These are phyloP conservation scores for Cottoperca gobio DNA, from an alignment of 2,797 vertebrate genomes.

Conservation along the genomic window DNA sequence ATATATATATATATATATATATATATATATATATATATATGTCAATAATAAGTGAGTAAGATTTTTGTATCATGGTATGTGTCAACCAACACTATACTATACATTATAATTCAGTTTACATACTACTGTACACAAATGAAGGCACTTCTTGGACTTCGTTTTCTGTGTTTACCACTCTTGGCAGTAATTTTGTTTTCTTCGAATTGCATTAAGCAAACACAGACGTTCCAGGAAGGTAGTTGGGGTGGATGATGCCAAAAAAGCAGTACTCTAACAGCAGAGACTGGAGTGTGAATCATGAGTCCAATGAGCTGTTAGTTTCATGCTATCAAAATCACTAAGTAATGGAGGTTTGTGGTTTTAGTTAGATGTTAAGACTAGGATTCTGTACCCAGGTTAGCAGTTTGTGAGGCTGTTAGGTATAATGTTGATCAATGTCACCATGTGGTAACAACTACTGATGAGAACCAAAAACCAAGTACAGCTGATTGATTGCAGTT, in stretches of 20 bases:
- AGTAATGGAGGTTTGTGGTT: neutral
- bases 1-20: no score
- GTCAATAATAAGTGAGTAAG: neutral
- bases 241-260: neutral
- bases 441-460: no score
- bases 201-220: neutral
- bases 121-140: neutral
- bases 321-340: neutral
- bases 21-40: no score
- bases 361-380: neutral
- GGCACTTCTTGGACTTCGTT: slow-evolving; percentile 6
- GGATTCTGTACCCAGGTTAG: neutral
- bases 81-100: neutral
- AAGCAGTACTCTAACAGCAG: neutral
- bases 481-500: no score
- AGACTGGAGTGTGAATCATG: neutral
- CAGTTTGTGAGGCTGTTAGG: neutral
- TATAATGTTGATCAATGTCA: neutral
- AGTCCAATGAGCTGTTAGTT: neutral
- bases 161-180: no score
- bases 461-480: neutral
- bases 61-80: slow-evolving; percentile 1
- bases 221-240: neutral
- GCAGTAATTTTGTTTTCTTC: neutral
- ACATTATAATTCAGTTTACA: slow-evolving; percentile 15